A percentile compares a stretch with the other conserved stretches of the same genome.
These are phyloP conservation scores for Anthoscopus minutus DNA, from an alignment of 2,113 vertebrate genomes.

Conservation along the genomic window DNA sequence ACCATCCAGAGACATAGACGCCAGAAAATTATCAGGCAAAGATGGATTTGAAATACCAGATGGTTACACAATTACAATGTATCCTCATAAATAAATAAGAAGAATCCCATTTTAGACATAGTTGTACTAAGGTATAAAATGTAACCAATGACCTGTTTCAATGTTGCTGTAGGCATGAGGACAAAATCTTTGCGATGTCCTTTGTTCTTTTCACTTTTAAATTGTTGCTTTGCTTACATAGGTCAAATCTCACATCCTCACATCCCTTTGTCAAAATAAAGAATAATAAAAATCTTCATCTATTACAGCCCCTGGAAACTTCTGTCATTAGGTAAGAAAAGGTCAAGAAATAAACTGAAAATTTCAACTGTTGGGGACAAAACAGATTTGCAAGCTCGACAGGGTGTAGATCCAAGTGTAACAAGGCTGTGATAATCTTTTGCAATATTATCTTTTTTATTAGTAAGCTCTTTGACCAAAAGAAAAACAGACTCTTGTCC, in stretches of 20 bases:
- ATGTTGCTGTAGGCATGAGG: not conserved
- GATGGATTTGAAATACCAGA: constrained; percentile 58
- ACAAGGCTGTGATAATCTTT: not conserved
- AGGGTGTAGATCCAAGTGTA: not conserved
- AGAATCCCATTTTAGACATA: constrained; percentile 15
- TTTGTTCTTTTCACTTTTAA: not conserved
- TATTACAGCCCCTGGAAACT: not conserved
- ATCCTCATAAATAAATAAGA: constrained; percentile 43
- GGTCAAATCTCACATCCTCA: not conserved
- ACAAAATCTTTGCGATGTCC: not conserved
- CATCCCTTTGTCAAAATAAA: not conserved
- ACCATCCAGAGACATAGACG: constrained; percentile 58
- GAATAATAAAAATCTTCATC: not conserved
- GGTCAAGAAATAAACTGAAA: not conserved
- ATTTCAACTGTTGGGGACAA: not conserved
- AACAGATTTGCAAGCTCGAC: not conserved
- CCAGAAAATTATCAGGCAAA: constrained; percentile 57
- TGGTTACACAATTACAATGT: constrained; percentile 38
- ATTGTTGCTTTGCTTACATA: not conserved
- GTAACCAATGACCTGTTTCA: not conserved
- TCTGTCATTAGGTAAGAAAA: not conserved
- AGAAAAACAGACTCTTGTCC: not conserved
- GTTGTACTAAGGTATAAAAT: not conserved
- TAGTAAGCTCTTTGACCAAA: not conserved
- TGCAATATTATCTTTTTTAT: not conserved